Evolutionary conservation across 2,113 vertebrate species (phyloP).

Genomic region (Epinephelus cyanopodus): DNA sequence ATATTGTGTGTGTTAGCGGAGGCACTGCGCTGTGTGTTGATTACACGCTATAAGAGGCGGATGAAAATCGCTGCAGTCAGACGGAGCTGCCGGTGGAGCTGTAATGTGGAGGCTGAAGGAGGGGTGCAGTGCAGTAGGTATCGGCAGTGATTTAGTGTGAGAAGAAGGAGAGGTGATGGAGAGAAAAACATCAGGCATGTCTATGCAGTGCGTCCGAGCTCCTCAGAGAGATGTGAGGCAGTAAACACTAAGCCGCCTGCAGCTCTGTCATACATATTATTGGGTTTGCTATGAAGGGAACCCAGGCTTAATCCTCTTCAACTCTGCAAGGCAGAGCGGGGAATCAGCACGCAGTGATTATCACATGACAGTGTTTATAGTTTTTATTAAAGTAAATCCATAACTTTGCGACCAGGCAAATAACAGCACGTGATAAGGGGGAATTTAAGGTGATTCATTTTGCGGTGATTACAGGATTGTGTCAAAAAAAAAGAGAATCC

Average conservation of each 20-base stretch:
- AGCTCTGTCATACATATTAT: slow-evolving; percentile 75
- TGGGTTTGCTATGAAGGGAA: slow-evolving; percentile 68
- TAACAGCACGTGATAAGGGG: slow-evolving; percentile 19
- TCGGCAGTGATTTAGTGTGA: slow-evolving; percentile 54
- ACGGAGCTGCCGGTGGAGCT: slow-evolving; percentile 4
- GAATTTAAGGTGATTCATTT: slow-evolving; percentile 52
- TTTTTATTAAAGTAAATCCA: slow-evolving; percentile 57
- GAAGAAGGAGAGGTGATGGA: slow-evolving; percentile 66
- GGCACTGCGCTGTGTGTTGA: background rate
- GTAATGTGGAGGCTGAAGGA: slow-evolving; percentile 7
- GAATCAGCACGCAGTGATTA: slow-evolving; percentile 50
- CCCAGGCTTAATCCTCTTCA: slow-evolving; percentile 74
- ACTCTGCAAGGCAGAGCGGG: slow-evolving; percentile 64
- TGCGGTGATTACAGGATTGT: slow-evolving; percentile 43
- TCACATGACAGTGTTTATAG: slow-evolving; percentile 54
- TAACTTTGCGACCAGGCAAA: slow-evolving; percentile 34
- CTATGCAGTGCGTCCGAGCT: slow-evolving; percentile 35
- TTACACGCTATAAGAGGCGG: background rate
- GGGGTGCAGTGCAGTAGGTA: slow-evolving; percentile 49
- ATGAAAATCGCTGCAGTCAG: slow-evolving; percentile 34
- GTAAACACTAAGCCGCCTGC: slow-evolving; percentile 75
- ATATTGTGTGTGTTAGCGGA: background rate
- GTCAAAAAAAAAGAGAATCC: slow-evolving; percentile 11
- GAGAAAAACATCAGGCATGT: slow-evolving; percentile 54
- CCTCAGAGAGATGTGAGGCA: slow-evolving; percentile 66